These are phyloP conservation scores for Cheirogaleus major DNA, from an alignment of 2,797 vertebrate genomes.

Conservation along the genomic window DNA sequence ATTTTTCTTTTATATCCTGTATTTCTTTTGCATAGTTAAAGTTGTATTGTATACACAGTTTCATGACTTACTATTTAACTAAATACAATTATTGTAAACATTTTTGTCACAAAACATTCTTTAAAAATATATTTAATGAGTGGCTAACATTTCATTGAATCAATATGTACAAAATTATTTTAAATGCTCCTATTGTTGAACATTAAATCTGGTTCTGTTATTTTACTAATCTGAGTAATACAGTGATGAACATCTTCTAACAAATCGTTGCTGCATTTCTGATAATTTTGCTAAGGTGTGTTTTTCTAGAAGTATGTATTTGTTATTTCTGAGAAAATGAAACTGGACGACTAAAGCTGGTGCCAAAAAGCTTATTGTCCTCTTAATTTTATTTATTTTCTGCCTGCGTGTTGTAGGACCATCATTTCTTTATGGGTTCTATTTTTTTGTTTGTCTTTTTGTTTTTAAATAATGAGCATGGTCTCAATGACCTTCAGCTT, in stretches of 20 bases:
- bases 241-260: background rate
- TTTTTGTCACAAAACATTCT: constrained; percentile 37
- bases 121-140: background rate
- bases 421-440: background rate
- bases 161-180: background rate
- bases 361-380: background rate
- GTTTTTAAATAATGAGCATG: background rate
- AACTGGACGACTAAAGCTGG: background rate
- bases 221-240: background rate
- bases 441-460: background rate
- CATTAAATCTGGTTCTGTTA: background rate
- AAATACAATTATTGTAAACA: background rate
- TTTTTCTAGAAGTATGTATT: background rate
- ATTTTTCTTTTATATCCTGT: background rate
- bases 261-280: constrained; percentile 30
- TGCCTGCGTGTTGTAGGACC: background rate
- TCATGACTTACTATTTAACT: background rate
- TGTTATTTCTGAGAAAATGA: constrained; percentile 11
- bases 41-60: background rate
- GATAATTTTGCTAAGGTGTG: background rate
- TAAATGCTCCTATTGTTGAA: background rate
- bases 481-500: background rate
- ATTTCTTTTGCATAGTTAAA: constrained; percentile 35
- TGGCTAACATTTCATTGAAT: background rate
- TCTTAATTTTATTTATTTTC: background rate